Evolutionary conservation across 2,888 invertebrate genomes (phyloP).

Genomic region (Drosophila falleni): DNA sequence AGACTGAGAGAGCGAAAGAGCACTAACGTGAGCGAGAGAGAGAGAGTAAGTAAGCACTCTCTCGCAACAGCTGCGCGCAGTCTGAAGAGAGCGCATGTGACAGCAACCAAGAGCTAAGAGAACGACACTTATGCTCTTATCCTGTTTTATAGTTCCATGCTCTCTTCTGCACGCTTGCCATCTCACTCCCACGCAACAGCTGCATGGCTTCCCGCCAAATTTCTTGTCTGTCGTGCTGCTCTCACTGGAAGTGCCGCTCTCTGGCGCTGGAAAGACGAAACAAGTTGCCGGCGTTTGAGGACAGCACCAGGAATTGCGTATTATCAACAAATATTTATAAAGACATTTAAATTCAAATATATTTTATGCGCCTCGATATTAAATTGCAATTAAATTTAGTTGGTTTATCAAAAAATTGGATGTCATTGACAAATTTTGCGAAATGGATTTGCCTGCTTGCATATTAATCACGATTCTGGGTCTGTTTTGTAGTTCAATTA

Average conservation of each 20-base stretch:
- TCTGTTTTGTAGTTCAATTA: conserved; percentile 37
- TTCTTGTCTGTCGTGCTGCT: conserved; percentile 33
- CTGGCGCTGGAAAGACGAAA: conserved; percentile 44
- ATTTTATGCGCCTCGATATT: background rate
- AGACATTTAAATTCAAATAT: conserved; percentile 15
- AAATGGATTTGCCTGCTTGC: conserved; percentile 28
- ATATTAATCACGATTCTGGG: conserved; percentile 43
- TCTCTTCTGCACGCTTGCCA: conserved; percentile 43
- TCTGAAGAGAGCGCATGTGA: conserved; percentile 29
- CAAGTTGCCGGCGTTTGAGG: conserved; percentile 37
- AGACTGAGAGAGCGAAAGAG: conserved; percentile 6
- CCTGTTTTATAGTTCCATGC: conserved; percentile 64
- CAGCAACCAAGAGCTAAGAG: conserved; percentile 52
- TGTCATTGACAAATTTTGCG: conserved; percentile 53
- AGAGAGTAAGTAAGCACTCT: conserved; percentile 12
- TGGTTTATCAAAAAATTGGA: conserved; percentile 34
- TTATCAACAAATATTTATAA: conserved; percentile 11
- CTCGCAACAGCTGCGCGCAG: conserved; percentile 48
- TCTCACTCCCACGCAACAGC: conserved; percentile 55
- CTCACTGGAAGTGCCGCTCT: conserved; percentile 49
- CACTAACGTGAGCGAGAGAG: background rate
- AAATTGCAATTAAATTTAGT: conserved; percentile 7
- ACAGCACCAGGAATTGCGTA: conserved; percentile 26
- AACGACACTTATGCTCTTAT: conserved; percentile 42
- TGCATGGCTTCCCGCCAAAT: conserved; percentile 77